Evolutionary conservation across 1,140 invertebrate genomes (phyloP).

Genomic region (Olivierus martensii): DNA sequence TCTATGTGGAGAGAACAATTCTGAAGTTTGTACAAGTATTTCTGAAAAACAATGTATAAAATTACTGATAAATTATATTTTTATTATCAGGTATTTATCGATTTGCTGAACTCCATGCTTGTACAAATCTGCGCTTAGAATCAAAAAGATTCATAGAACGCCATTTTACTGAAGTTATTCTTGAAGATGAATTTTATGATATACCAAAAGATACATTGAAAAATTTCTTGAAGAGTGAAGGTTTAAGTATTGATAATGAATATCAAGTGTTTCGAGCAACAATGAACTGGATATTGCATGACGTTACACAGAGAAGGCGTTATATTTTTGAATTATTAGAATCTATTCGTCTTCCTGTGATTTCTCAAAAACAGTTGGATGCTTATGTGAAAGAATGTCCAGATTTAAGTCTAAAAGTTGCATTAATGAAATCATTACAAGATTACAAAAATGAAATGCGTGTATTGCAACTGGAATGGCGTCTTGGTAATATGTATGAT

Average conservation of each 20-base stretch:
- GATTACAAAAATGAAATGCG: conserved; percentile 2
- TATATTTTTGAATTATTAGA: conserved; percentile 77
- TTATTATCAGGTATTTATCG: conserved; percentile 28
- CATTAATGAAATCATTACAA: conserved; percentile 31
- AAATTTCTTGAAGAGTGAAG: conserved; percentile 68
- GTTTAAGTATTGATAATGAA: conserved; percentile 79
- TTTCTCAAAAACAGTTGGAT: conserved; percentile 67
- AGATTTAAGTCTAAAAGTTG: conserved; percentile 50
- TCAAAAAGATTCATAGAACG: conserved; percentile 70
- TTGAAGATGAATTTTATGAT: conserved; percentile 74
- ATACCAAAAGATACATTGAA: conserved; percentile 64
- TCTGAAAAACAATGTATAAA: too few relatives aligned
- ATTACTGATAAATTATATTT: not conserved
- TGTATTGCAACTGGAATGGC: not conserved
- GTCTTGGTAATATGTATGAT: not conserved
- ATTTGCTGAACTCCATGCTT: conserved; percentile 85
- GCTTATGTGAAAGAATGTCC: conserved; percentile 61
- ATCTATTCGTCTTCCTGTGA: conserved; percentile 67
- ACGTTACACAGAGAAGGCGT: conserved; percentile 57
- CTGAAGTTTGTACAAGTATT: too few relatives aligned
- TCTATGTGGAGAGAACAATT: too few relatives aligned
- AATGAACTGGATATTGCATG: conserved; percentile 76
- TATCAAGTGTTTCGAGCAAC: conserved; percentile 84
- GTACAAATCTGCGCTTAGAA: conserved; percentile 58
- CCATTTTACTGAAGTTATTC: conserved; percentile 67